These are phyloP conservation scores for Hafferia zeledoni DNA, from an alignment of 2,797 vertebrate genomes.

Conservation along the genomic window DNA sequence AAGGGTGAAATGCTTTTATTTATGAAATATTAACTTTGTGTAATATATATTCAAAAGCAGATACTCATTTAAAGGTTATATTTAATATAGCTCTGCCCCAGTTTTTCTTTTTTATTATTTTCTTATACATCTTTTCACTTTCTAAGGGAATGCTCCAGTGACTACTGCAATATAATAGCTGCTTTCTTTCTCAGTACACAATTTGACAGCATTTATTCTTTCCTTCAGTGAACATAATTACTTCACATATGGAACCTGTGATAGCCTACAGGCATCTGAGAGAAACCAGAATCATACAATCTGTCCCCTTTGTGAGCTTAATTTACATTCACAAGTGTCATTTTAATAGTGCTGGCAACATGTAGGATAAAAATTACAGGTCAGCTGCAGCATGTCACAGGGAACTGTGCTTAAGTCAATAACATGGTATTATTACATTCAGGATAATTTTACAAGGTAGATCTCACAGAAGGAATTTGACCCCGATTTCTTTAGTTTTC, in stretches of 20 bases:
- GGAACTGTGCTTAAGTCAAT: conserved; percentile 81
- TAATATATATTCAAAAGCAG: conserved; percentile 75
- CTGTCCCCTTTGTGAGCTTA: conserved; percentile 84
- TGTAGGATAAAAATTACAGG: conserved; percentile 81
- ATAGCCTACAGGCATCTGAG: conserved; percentile 85
- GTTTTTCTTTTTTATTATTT: conserved; percentile 74
- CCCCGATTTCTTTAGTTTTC: conserved; percentile 74
- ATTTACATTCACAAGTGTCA: conserved; percentile 84
- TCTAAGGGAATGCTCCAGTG: conserved; percentile 78
- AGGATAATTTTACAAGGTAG: conserved; percentile 78
- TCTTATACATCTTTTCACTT: conserved; percentile 77
- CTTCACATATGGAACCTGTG: conserved; percentile 88
- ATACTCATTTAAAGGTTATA: conserved; percentile 72
- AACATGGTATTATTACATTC: conserved; percentile 77
- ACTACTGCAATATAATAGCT: conserved; percentile 83
- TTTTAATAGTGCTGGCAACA: conserved; percentile 80
- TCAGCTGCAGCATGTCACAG: conserved; percentile 76
- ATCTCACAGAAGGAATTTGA: conserved; percentile 74
- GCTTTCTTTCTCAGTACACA: conserved; percentile 81
- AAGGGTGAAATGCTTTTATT: conserved; percentile 25
- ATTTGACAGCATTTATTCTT: conserved; percentile 88
- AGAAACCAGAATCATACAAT: conserved; percentile 84
- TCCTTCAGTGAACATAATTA: conserved; percentile 89
- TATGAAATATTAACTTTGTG: conserved; percentile 65
- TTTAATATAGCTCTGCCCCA: conserved; percentile 71